Base-by-base conservation (phyloP, 2,888 invertebrate genomes). In the Caenorhabditis parvicauda region DNA sequence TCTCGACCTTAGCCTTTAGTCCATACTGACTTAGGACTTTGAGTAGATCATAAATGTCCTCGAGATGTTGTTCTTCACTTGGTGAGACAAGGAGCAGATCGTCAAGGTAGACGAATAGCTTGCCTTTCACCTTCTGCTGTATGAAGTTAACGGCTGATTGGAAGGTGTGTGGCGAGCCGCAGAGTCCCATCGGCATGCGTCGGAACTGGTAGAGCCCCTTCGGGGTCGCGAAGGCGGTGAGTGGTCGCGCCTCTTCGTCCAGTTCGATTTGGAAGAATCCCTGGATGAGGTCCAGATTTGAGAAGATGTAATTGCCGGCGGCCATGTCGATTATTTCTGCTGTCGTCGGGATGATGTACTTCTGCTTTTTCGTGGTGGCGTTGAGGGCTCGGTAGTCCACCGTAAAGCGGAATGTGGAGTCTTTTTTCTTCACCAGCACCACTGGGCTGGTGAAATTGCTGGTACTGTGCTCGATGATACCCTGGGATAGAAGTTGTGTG, bases 251-350 rank as follows among this genome's bases (percentile, higher is more conserved):
- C 1, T 12, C 22, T 24, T 47, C 35, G 2, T 48, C 24, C 25
- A 66, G 32, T 1, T 38, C 29, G 12, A 64, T 47, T 25, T 63
- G 65, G 24, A 41, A 55, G 24, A 60, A 68, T 17, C 59, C 68
- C 2, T 14, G 7, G 3, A n/a, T 6, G 7, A 61, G 38, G 25
- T 68, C 68, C 19, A 60, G n/a, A 2, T 37, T 46, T 2, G 56
- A 47, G 48, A 41, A 68, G 22, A 42, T 29, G 9, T 17, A 4
- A n/a, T 54, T 9, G 7, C 44, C 32, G 1, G 35, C 47, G 14
- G 41, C 17, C n/a, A 44, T 7, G 35, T 65, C 59, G 17, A 63
- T 6, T 17, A 62, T 43, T 9, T 58, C 58, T 14, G 42, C 25
- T 6, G 42, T 45, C 0, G 28, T n/a, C 3, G 65, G 65, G 1